Evolutionary conservation across 2,888 invertebrate species (phyloP).

Genomic region (Agrochola lychnidis): DNA sequence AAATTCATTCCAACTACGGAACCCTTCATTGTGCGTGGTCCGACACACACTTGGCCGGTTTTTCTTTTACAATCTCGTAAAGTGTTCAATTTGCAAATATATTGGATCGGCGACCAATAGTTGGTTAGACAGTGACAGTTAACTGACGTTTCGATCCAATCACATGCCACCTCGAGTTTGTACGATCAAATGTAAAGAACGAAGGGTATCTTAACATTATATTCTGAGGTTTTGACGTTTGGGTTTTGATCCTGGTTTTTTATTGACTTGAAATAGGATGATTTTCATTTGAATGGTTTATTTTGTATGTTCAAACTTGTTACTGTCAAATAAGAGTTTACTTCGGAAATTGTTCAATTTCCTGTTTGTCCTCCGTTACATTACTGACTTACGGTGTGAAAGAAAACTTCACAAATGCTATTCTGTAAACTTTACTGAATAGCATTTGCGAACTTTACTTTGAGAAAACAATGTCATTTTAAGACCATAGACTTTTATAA

Average conservation of each 20-base stretch:
- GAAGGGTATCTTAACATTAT: background rate
- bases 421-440: too few species aligned
- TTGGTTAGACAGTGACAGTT: constrained; percentile 44
- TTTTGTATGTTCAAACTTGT: constrained; percentile 2
- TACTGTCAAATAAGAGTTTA: background rate
- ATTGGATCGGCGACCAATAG: constrained; percentile 47
- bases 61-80: background rate
- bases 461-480: too few species aligned
- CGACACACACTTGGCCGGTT: too few species aligned
- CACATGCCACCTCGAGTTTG: constrained; percentile 49
- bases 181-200: constrained; percentile 8
- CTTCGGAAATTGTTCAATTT: constrained; percentile 23
- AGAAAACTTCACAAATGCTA: too few species aligned
- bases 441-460: too few species aligned
- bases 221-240: background rate
- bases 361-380: background rate
- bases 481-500: too few species aligned
- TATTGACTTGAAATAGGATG: background rate
- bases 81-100: constrained; percentile 61
- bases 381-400: background rate
- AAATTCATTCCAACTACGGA: too few species aligned
- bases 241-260: background rate
- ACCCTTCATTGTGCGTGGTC: too few species aligned
- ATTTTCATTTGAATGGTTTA: background rate
- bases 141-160: constrained; percentile 51